phyloP scores from a whole-genome alignment of 1,140 invertebrate species.

The Bombus huntii region DNA sequence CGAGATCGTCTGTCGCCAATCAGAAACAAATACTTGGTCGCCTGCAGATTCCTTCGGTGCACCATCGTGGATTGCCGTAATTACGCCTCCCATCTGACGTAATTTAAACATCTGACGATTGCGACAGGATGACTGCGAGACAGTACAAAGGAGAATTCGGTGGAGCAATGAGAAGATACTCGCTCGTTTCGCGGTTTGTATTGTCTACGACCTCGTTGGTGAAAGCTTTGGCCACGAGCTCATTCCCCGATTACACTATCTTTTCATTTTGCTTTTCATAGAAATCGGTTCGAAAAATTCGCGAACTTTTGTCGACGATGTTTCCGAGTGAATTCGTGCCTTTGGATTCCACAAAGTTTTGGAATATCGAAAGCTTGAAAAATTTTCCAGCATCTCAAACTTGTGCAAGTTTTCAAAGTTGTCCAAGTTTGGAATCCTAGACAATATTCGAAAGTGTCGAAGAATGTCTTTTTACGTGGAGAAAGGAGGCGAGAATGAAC shows the following conservation, averaged over 20 bases:
- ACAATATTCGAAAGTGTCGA: too few species aligned
- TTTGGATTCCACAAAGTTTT: background rate
- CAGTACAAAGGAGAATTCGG: background rate
- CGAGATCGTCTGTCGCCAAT: background rate
- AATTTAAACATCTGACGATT: slow-evolving; percentile 30
- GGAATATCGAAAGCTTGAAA: too few species aligned
- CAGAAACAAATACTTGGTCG: background rate
- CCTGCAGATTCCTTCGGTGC: background rate
- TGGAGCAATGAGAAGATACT: background rate
- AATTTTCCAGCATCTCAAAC: too few species aligned
- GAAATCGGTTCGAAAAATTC: background rate
- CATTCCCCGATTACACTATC: too few species aligned
- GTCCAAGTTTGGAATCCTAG: too few species aligned
- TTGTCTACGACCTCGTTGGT: background rate
- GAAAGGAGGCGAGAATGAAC: too few species aligned
- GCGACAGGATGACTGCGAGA: background rate
- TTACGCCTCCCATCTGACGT: slow-evolving; percentile 5
- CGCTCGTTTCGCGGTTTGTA: background rate
- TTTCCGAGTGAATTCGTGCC: background rate
- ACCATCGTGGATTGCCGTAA: slow-evolving; percentile 16
- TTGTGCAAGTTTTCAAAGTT: too few species aligned
- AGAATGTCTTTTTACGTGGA: too few species aligned
- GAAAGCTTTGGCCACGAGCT: background rate
- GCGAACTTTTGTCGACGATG: background rate
- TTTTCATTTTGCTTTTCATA: background rate